Percentiles rank a stretch among this genome's conserved stretches.
Evolutionary conservation across 2,113 vertebrate species (phyloP).

Genomic region (Microcebus tavaratra): DNA sequence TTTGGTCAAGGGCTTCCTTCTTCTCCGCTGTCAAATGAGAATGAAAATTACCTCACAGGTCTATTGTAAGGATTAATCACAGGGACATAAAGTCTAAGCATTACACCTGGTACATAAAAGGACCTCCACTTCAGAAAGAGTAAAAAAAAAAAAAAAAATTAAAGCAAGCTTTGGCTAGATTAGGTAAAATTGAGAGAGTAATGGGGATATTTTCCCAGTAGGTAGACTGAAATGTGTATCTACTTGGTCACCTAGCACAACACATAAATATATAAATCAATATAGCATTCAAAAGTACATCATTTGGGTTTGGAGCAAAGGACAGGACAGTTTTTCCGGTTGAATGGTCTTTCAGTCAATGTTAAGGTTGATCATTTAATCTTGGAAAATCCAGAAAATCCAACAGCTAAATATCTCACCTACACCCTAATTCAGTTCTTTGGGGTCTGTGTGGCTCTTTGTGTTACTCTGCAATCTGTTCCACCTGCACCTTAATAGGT

Average conservation of each 20-base stretch:
- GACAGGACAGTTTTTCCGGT: constrained; percentile 68
- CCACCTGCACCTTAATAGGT: constrained; percentile 62
- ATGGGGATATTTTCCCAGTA: constrained; percentile 49
- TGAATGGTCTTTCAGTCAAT: constrained; percentile 58
- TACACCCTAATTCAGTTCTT: constrained; percentile 35
- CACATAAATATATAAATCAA: constrained; percentile 68
- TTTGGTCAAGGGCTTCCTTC: background rate
- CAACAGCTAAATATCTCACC: constrained; percentile 68
- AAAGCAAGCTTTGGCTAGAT: constrained; percentile 50
- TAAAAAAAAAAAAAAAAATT: background rate
- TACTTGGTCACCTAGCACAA: constrained; percentile 42
- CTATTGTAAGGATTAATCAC: background rate
- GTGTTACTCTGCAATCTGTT: background rate
- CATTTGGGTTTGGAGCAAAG: constrained; percentile 61
- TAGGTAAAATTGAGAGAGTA: constrained; percentile 47
- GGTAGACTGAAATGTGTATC: constrained; percentile 60
- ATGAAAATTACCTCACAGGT: background rate
- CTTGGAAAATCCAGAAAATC: constrained; percentile 73
- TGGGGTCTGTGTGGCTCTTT: constrained; percentile 49
- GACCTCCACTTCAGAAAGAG: background rate
- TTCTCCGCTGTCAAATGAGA: background rate
- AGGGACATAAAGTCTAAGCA: background rate
- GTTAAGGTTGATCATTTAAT: constrained; percentile 63
- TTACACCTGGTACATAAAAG: background rate
- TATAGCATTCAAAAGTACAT: constrained; percentile 61